Base-by-base conservation (phyloP, 2,113 vertebrate species). In the Formicarius rufipectus region DNA sequence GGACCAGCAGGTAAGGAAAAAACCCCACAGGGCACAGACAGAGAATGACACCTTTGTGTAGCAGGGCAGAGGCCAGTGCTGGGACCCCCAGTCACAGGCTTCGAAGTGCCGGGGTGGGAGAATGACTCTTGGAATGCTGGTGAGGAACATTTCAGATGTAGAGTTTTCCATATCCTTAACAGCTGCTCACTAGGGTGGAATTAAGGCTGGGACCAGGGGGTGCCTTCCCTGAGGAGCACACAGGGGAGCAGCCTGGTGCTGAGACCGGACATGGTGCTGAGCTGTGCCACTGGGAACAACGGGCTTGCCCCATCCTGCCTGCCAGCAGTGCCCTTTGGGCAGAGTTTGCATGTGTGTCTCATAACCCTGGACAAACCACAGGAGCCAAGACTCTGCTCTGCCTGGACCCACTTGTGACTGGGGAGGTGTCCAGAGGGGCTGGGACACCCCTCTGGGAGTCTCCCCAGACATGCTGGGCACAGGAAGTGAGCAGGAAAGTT, bases 281-380 rank as follows among this genome's bases (percentile, higher is more conserved):
- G 62, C 62, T 31, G 27, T 42, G 62, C 62, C 39, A 21, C 3
- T 13, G 66, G 60, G 39, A 58, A 14, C 3, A 9, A 9, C 0
- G 1, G 45, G 45, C 74, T 79, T 86, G 87, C 17, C 66, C 50
- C 71, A 66, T 73, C 55, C 66, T 69, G 67, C 66, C 68, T 68
- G 49, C 12, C 31, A 6, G 50, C 68, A n/a, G 67, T 60, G 75
- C 44, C 82, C 15, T 0, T 7, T 0, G 2, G 52, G 63, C 44
- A 87, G 83, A 69, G 74, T 58, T 55, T 3, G 0, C 7, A 1
- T 9, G 22, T 9, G 15, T 12, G 5, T 63, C 58, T 73, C 2
- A 2, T 19, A 60, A 7, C 28, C 28, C 47, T 7, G 1, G 31
- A 6, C 15, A 22, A 40, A 49, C 21, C 5, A 6, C 0, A 1